These are phyloP conservation scores for Zele albiditarsus DNA, from an alignment of 2,888 invertebrate species.

Conservation along the genomic window DNA sequence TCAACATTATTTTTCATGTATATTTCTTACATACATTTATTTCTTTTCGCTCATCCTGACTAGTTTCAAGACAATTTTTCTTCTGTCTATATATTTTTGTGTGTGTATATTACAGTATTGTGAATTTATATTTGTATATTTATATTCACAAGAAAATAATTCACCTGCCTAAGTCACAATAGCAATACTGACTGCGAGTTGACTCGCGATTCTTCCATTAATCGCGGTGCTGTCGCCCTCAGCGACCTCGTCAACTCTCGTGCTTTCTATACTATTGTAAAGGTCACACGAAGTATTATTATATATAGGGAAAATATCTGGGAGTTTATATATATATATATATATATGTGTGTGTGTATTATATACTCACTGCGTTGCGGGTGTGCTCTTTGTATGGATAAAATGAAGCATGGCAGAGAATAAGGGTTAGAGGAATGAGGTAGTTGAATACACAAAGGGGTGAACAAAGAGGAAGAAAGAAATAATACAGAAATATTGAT, in stretches of 20 bases:
- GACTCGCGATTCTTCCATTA: constrained; percentile 42
- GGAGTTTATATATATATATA: not conserved
- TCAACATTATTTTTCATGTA: constrained; percentile 13
- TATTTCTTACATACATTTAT: not conserved
- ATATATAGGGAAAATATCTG: constrained; percentile 8
- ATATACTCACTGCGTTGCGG: too few relatives aligned
- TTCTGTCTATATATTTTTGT: constrained; percentile 4
- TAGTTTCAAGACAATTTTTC: constrained; percentile 36
- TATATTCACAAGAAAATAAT: constrained; percentile 5
- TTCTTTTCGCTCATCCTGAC: not conserved
- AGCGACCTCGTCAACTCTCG: not conserved
- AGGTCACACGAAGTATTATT: not conserved
- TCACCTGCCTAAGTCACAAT: constrained; percentile 3
- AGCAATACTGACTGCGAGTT: constrained; percentile 25
- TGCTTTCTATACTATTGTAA: not conserved
- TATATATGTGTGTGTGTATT: not conserved
- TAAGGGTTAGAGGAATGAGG: not conserved
- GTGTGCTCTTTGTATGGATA: not conserved
- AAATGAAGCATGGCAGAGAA: not conserved
- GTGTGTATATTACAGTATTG: not conserved
- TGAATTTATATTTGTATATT: not conserved
- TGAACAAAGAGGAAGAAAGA: not conserved
- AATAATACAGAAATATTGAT: constrained; percentile 4
- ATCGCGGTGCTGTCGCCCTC: constrained; percentile 29
- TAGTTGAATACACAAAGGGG: constrained; percentile 18